Evolutionary conservation across 1,140 invertebrate genomes (phyloP).

Genomic region (Acromyrmex echinatior): DNA sequence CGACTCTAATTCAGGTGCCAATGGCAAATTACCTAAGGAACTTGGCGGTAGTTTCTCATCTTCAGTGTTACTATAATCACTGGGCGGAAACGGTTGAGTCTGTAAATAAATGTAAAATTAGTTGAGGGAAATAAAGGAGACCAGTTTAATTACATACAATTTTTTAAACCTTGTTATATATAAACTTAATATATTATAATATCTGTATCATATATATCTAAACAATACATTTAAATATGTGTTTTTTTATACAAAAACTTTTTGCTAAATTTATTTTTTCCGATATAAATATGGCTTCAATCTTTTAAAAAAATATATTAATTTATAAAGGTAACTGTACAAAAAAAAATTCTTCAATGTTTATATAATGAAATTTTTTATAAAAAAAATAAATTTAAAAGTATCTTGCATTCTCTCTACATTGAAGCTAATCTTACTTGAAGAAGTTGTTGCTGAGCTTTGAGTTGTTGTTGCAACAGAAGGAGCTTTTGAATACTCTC

Average conservation of each 20-base stretch:
- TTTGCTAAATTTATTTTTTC: neutral
- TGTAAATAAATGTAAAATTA: conserved; percentile 57
- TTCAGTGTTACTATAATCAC: conserved; percentile 72
- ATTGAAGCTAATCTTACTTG: conserved; percentile 73
- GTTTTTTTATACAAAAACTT: neutral
- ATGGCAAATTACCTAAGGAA: conserved; percentile 73
- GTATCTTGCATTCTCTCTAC: neutral
- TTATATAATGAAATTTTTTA: neutral
- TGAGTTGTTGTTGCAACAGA: conserved; percentile 82
- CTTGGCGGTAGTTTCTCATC: conserved; percentile 79
- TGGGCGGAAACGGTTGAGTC: conserved; percentile 80
- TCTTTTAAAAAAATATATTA: neutral
- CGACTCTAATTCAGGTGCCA: conserved; percentile 67
- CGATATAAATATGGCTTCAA: neutral
- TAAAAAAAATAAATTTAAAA: neutral
- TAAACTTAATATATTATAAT: neutral
- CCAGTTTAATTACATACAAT: neutral
- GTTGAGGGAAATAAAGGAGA: neutral
- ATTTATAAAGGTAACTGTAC: neutral
- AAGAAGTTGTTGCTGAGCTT: conserved; percentile 82
- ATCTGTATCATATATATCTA: neutral
- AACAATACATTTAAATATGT: neutral
- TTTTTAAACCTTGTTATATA: neutral
- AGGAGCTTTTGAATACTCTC: conserved; percentile 84
- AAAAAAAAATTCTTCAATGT: neutral